Base-by-base conservation (phyloP, 2,113 vertebrate species). In the Serinus canaria region DNA sequence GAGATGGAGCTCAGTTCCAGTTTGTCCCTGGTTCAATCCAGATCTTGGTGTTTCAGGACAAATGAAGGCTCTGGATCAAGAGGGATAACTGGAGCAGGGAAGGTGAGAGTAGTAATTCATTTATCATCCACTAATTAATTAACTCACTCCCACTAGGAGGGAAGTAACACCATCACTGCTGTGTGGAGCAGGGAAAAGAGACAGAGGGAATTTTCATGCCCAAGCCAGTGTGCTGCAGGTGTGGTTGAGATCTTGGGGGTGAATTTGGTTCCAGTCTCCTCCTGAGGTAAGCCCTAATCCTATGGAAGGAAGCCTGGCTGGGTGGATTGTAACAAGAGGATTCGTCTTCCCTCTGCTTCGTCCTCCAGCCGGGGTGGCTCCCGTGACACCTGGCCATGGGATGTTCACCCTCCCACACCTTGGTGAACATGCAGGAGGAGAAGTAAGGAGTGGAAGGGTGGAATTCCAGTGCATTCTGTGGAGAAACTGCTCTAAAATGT, bases 301-400 rank as follows among this genome's bases (percentile, higher is more conserved):
- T 13, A 1, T 0, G 24, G 11, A 19, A 72, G 17, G 23, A 67
- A 80, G 17, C 4, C 31, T 74, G 56, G 4, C 14, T 22, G 16
- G 35, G 11, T 25, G 33, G 50, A 33, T 72, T 60, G 7, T 46
- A 23, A 21, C 16, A 22, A 20, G 49, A 25, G 5, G 41, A 33
- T 69, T 60, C 5, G 31, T 28, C 37, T 87, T 50, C 21, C 24
- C 11, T 22, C 15, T 76, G n/a, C 28, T 56, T 63, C 66, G 33
- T n/a, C 7, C 37, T 75, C 23, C 31, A 15, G 25, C 58, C 7
- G 1, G 33, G 16, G 22, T 24, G 55, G 52, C 30, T 86, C 27
- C n/a, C 21, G n/a, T 0, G 5, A 23, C 9, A 52, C 41, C n/a
- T 62, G 56, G 8, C 4, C 5, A 6, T 10, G 15, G 24, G 46